phyloP scores from a whole-genome alignment of 2,113 vertebrate species.

The Notarius quadriscutis region DNA sequence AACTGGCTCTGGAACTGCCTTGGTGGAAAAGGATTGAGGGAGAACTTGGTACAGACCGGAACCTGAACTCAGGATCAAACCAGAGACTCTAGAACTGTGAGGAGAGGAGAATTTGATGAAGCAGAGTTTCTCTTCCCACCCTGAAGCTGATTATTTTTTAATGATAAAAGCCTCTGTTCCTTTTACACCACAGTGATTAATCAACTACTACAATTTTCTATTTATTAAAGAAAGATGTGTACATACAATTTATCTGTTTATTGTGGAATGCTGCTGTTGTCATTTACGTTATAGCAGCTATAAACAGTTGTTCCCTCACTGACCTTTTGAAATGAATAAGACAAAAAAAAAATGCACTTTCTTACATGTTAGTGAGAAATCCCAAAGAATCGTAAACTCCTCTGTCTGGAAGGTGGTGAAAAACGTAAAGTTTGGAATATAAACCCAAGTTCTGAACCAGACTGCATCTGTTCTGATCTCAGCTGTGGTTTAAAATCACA shows the following conservation, averaged over 20 bases:
- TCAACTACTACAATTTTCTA: too few species aligned
- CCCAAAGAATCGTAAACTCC: not conserved
- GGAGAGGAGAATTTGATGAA: not conserved
- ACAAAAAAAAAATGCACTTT: not conserved
- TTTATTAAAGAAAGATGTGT: too few species aligned
- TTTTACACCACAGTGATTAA: too few species aligned
- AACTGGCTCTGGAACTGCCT: too few species aligned
- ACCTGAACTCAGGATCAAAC: not conserved
- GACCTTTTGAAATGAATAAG: not conserved
- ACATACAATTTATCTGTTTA: too few species aligned
- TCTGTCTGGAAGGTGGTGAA: not conserved
- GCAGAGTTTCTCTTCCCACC: too few species aligned
- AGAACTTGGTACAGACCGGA: not conserved
- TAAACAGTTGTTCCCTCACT: too few species aligned
- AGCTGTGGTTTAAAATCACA: not conserved
- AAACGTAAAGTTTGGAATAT: not conserved
- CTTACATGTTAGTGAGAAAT: not conserved
- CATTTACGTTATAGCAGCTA: too few species aligned
- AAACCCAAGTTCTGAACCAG: not conserved
- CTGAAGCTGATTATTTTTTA: too few species aligned
- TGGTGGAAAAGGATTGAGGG: too few species aligned
- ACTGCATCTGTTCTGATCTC: not conserved
- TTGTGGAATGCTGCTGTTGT: too few species aligned
- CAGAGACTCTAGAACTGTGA: not conserved
- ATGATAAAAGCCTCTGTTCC: too few species aligned